phyloP scores from a whole-genome alignment of 1,140 invertebrate genomes.

The Scaptomyza montana region DNA sequence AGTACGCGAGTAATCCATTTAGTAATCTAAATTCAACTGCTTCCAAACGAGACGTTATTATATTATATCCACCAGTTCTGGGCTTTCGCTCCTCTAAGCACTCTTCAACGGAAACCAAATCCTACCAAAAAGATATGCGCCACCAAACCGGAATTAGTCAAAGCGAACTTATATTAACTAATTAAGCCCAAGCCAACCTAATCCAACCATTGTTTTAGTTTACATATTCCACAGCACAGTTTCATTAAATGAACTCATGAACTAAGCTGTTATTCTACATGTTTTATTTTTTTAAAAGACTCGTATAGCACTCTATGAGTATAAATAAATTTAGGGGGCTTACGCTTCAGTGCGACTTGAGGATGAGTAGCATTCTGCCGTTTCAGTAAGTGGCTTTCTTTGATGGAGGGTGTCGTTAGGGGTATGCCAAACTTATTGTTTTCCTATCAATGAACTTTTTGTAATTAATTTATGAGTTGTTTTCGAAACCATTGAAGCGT shows the following conservation, averaged over 20 bases:
- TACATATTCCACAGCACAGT: constrained; percentile 23
- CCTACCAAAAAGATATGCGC: not conserved
- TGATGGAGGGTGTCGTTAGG: constrained; percentile 22
- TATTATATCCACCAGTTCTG: constrained; percentile 47
- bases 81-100: constrained; percentile 55
- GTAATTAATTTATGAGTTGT: constrained; percentile 72
- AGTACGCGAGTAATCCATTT: constrained; percentile 16
- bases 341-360: constrained; percentile 35
- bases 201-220: constrained; percentile 33
- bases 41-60: constrained; percentile 34
- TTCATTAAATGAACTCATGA: constrained; percentile 30
- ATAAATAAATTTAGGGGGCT: constrained; percentile 27
- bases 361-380: constrained; percentile 14
- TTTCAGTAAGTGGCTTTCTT: not conserved
- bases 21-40: constrained; percentile 8
- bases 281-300: constrained; percentile 13
- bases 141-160: not conserved
- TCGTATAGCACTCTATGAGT: not conserved
- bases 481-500: constrained; percentile 43
- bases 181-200: constrained; percentile 9
- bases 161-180: not conserved
- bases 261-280: constrained; percentile 30
- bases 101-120: constrained; percentile 20
- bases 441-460: constrained; percentile 61
- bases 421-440: constrained; percentile 41